Percentiles rank a stretch among this genome's conserved stretches.
Conservation (phyloP, 2,888 invertebrate species). For the Netelia inedita region DNA sequence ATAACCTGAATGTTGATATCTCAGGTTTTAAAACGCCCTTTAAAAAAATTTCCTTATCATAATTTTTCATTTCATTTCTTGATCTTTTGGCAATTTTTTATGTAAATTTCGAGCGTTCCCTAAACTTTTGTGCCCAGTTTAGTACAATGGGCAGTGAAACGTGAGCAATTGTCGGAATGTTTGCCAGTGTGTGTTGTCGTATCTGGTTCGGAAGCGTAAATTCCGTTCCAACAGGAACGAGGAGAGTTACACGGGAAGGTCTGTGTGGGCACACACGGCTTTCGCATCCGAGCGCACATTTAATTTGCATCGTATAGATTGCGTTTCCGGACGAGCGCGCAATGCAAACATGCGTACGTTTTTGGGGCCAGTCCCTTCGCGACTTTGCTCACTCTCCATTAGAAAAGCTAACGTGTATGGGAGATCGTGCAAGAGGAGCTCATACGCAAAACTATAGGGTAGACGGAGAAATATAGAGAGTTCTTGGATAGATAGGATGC, state of each 20-base stretch:
- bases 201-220: background rate
- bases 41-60: no score
- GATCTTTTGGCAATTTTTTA: no score
- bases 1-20: no score
- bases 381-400: constrained; percentile 64
- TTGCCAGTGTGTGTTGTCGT: background rate
- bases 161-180: background rate
- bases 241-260: background rate
- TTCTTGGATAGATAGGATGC: constrained; percentile 18
- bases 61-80: no score
- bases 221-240: constrained; percentile 7
- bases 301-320: constrained; percentile 84
- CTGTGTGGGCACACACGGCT: constrained; percentile 6
- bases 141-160: background rate
- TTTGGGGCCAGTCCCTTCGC: constrained; percentile 72
- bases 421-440: background rate
- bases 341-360: constrained; percentile 83
- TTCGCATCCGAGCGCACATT: constrained; percentile 74
- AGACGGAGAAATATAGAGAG: constrained; percentile 43
- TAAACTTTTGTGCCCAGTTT: no score
- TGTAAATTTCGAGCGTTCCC: no score
- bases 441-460: constrained; percentile 29
- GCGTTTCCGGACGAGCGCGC: constrained; percentile 83
- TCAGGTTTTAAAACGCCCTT: no score
- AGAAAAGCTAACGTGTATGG: constrained; percentile 21